Evolutionary conservation across 92 coral and sea anemone genomes (phyloP).

Genomic region (Umimayanthus chanpuru): DNA sequence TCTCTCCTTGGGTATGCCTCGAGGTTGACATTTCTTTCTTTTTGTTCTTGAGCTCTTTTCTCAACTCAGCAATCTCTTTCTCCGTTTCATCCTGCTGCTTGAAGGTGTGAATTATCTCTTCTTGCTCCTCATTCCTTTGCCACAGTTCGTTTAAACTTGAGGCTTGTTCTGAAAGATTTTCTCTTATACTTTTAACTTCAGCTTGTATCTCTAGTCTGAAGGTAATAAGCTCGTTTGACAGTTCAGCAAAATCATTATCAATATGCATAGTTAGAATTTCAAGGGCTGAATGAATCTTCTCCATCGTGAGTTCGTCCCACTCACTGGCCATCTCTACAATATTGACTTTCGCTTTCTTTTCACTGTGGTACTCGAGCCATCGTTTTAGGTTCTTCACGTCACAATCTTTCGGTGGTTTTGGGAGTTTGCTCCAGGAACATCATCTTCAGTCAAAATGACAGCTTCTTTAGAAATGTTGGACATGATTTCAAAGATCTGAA

Average conservation of each 20-base stretch:
- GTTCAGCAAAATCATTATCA: not conserved
- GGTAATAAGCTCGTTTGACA: too few relatives aligned
- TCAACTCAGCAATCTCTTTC: not conserved
- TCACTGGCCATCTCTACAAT: not conserved
- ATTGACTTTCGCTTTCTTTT: too few relatives aligned
- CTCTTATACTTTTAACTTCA: not conserved
- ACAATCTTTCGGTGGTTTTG: too few relatives aligned
- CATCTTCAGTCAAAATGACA: too few relatives aligned
- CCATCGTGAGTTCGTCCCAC: not conserved
- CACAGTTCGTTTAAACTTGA: not conserved
- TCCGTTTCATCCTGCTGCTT: not conserved
- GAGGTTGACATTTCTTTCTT: not conserved
- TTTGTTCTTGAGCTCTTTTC: not conserved
- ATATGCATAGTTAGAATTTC: not conserved
- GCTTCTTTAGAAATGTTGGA: too few relatives aligned
- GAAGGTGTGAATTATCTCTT: too few relatives aligned
- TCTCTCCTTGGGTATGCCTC: too few relatives aligned
- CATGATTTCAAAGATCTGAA: too few relatives aligned
- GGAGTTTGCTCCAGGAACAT: too few relatives aligned
- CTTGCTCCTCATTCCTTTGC: not conserved
- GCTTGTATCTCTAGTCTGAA: not conserved
- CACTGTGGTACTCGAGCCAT: too few relatives aligned
- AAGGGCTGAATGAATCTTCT: too few relatives aligned
- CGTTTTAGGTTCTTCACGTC: too few relatives aligned
- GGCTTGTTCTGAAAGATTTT: not conserved